A percentile compares a stretch with the other conserved stretches of the same genome.
Conservation (phyloP, 2,888 invertebrate genomes). For the Microctonus brassicae region DNA sequence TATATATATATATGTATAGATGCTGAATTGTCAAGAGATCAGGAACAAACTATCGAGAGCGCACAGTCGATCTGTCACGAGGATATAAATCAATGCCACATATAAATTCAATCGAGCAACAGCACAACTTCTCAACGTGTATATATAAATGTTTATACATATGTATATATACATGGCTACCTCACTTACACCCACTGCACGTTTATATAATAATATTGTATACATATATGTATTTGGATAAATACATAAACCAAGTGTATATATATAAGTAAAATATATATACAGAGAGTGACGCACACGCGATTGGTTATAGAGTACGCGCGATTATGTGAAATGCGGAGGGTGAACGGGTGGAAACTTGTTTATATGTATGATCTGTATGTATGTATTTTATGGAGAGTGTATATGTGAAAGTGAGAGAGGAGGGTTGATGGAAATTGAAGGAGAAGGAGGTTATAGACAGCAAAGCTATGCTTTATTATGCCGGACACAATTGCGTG, state of each 20-base stretch:
- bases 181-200: constrained; percentile 36
- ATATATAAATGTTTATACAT: neutral
- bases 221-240: neutral
- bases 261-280: neutral
- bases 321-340: neutral
- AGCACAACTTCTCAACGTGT: constrained; percentile 31
- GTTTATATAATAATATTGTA: constrained; percentile 5
- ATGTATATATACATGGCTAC: constrained; percentile 31
- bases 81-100: constrained; percentile 62
- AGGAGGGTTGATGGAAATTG: neutral
- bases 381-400: no score
- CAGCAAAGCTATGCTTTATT: constrained; percentile 63
- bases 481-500: constrained; percentile 70
- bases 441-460: constrained; percentile 25
- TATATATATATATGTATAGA: constrained; percentile 7
- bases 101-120: constrained; percentile 45
- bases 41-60: constrained; percentile 36
- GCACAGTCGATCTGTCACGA: constrained; percentile 59
- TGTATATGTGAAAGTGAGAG: neutral
- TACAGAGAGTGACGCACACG: constrained; percentile 7
- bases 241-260: neutral
- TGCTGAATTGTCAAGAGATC: constrained; percentile 30
- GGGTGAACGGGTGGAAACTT: no score
- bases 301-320: constrained; percentile 19
- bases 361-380: no score